phyloP scores from a whole-genome alignment of 2,797 vertebrate genomes.

The Cryptoprocta ferox region DNA sequence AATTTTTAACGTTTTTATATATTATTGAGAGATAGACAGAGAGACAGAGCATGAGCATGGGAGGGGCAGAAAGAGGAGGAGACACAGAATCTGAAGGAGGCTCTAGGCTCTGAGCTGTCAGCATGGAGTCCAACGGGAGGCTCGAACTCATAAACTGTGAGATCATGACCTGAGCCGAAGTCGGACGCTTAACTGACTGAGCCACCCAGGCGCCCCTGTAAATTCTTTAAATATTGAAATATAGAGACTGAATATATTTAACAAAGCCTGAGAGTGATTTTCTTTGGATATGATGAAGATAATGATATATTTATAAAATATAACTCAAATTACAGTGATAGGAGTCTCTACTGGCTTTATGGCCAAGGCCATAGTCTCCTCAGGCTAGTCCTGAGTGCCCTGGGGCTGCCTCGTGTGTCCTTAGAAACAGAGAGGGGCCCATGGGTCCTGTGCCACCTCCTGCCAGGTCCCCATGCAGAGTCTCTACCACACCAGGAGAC shows the following conservation, averaged over 20 bases:
- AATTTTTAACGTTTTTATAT: too few species aligned
- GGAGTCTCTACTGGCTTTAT: background rate
- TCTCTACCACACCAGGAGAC: background rate
- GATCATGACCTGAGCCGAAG: too few species aligned
- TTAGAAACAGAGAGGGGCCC: background rate
- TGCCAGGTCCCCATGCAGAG: background rate
- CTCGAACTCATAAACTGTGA: too few species aligned
- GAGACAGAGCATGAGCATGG: too few species aligned
- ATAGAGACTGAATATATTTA: background rate
- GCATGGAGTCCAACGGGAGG: too few species aligned
- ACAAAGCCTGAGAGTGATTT: background rate
- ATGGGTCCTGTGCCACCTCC: background rate
- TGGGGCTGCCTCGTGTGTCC: background rate
- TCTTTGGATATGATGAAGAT: background rate
- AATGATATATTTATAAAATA: conserved; percentile 26
- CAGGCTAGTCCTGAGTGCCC: background rate
- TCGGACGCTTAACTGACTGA: too few species aligned
- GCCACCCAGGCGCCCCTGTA: background rate
- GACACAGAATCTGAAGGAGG: too few species aligned
- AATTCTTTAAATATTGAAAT: conserved; percentile 35
- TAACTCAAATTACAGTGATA: background rate
- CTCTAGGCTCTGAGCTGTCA: too few species aligned
- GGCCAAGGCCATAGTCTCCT: background rate
- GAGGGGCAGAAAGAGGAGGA: too few species aligned
- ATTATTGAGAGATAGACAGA: too few species aligned